A percentile compares a stretch with the other conserved stretches of the same genome.
These are phyloP conservation scores for Odontomyia ornata DNA, from an alignment of 2,888 invertebrate genomes.

Conservation along the genomic window DNA sequence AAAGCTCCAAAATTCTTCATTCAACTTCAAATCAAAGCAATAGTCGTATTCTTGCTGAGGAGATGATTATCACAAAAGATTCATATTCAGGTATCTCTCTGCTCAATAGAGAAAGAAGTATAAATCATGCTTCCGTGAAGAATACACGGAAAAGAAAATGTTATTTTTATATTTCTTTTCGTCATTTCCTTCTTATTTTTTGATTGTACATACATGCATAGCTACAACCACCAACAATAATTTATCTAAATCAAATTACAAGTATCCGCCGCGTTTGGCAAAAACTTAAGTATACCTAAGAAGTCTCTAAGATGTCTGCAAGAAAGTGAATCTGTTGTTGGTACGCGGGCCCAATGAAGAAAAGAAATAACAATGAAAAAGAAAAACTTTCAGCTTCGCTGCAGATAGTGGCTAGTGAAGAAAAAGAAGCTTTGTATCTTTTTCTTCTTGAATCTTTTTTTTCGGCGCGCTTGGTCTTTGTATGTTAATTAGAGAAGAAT, in stretches of 20 bases:
- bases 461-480: constrained; percentile 23
- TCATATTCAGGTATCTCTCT: too few relatives aligned
- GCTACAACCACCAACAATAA: neutral
- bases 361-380: too few relatives aligned
- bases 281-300: constrained; percentile 13
- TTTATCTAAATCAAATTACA: constrained; percentile 14
- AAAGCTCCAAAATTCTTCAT: too few relatives aligned
- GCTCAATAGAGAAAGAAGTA: too few relatives aligned
- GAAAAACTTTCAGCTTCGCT: constrained; percentile 43
- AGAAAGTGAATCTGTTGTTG: constrained; percentile 39
- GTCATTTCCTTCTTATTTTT: neutral
- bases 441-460: constrained; percentile 10
- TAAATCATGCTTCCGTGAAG: neutral
- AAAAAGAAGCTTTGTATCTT: neutral
- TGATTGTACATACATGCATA: too few relatives aligned
- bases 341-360: neutral
- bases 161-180: neutral
- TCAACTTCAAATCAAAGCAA: too few relatives aligned
- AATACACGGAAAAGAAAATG: constrained; percentile 41
- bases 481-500: constrained; percentile 42
- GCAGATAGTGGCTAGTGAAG: constrained; percentile 29
- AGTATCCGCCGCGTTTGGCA: neutral
- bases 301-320: constrained; percentile 31
- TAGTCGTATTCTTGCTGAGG: too few relatives aligned
- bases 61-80: too few relatives aligned